Evolutionary conservation across 2,888 invertebrate genomes (phyloP), one percentile per base, ranked within the genome.

Genomic region (Blastobasis adustella): DNA sequence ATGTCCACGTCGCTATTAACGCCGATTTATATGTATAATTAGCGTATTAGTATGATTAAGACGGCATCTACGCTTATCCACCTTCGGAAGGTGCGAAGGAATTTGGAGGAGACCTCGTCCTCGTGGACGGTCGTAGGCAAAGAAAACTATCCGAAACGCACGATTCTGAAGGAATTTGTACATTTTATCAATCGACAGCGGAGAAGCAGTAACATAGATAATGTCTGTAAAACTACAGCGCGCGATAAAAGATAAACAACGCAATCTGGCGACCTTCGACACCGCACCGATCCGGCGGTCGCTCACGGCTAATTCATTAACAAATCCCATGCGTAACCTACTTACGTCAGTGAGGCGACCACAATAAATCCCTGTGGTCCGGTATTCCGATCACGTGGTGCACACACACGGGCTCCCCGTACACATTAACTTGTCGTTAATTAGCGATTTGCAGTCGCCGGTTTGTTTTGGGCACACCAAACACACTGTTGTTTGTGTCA

Each of bases 381-480:
- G 60, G 78, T 78, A 82, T 83, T 84, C 80, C 82, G 72, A 79
- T 84, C 82, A 84, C 80, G 82, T 73, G 79, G 68, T 63, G 58
- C 66, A 69, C 71, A 76, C 23, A 23, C 77, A 74, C 75, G 69
- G 70, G 67, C 60, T 66, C 64, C 23, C 61, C 66, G 63, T 54
- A 73, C 80, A 78, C 83, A 81, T 77, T 73, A 79, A 79, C 69
- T 77, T 75, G 79, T 80, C 76, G 73, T 77, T 73, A 75, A 73
- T 69, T 72, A 67, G 23, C 23, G 23, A 62, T 79, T 72, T 67
- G 71, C 66, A 58, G 65, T 65, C 68, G 64, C 65, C 63, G 56
- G 62, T 64, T 23, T 23, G 23, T 23, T 23, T 23, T 1, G 23
- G 23, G 23, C 46, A 6, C 76, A 68, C 66, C 62, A 77, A 79